Evolutionary conservation across 2,797 vertebrate genomes (phyloP).

Genomic region (Chaunax sp.): DNA sequence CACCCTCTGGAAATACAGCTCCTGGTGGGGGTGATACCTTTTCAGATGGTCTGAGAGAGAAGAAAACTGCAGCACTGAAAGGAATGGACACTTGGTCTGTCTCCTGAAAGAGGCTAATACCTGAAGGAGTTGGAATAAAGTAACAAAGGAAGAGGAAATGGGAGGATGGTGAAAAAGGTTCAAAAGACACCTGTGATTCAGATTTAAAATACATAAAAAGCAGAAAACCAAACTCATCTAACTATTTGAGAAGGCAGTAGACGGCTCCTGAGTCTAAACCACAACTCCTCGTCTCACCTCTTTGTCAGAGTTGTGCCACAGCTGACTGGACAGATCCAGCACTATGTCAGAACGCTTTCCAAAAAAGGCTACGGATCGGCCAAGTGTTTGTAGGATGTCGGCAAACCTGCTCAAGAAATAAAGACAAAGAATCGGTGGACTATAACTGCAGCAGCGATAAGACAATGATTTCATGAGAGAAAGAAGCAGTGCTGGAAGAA

Average conservation of each 20-base stretch:
- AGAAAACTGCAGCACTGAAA: conserved; percentile 86
- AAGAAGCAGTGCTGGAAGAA: neutral
- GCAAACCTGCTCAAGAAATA: conserved; percentile 76
- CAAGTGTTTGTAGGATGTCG: conserved; percentile 78
- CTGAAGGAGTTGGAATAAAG: conserved; percentile 62
- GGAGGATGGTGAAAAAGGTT: neutral
- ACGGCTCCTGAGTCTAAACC: neutral
- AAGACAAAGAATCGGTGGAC: neutral
- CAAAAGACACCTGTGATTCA: too few species aligned
- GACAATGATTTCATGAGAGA: neutral
- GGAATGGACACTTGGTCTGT: conserved; percentile 73
- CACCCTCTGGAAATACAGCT: conserved; percentile 49
- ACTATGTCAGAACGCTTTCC: conserved; percentile 63
- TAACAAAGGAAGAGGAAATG: neutral
- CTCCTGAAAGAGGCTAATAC: conserved; percentile 81
- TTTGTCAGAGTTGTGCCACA: conserved; percentile 83
- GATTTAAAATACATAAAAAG: too few species aligned
- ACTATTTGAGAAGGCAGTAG: too few species aligned
- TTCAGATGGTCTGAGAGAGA: conserved; percentile 61
- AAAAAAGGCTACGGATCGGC: conserved; percentile 75
- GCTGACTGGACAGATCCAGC: conserved; percentile 70
- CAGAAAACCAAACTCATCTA: too few species aligned
- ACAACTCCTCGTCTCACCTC: conserved; percentile 78
- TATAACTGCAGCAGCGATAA: neutral
- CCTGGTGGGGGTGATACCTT: conserved; percentile 3